phyloP scores from a whole-genome alignment of 1,140 invertebrate genomes.

The Euwallacea similis region DNA sequence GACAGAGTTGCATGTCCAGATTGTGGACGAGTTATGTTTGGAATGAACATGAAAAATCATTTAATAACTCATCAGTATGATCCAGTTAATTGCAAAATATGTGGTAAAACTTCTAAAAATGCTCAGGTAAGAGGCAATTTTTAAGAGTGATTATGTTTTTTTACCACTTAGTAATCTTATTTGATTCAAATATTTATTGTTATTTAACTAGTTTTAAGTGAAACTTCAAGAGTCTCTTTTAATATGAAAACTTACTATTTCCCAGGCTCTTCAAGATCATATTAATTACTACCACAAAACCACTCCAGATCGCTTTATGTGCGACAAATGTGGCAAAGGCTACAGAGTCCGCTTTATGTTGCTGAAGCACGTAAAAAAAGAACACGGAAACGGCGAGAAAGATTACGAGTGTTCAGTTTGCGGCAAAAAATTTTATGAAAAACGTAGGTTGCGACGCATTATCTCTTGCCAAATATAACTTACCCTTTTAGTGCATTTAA shows the following conservation, averaged over 20 bases:
- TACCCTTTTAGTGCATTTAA: conserved; percentile 27
- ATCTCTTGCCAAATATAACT: not conserved
- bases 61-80: conserved; percentile 32
- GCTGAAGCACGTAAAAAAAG: conserved; percentile 30
- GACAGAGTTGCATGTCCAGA: conserved; percentile 26
- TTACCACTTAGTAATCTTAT: not conserved
- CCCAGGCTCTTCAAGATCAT: conserved; percentile 33
- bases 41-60: conserved; percentile 34
- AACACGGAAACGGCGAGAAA: conserved; percentile 32
- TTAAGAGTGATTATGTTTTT: not conserved
- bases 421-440: conserved; percentile 33
- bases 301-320: conserved; percentile 31
- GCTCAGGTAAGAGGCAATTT: conserved; percentile 22
- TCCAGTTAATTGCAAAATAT: conserved; percentile 28
- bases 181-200: not conserved
- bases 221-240: no score
- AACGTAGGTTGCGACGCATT: conserved; percentile 10
- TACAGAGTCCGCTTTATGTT: conserved; percentile 27
- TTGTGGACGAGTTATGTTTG: conserved; percentile 20
- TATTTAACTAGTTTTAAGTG: no score
- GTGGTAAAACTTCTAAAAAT: conserved; percentile 36
- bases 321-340: conserved; percentile 34
- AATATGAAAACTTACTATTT: not conserved
- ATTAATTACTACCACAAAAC: conserved; percentile 37
- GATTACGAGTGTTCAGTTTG: conserved; percentile 33